Evolutionary conservation across 2,797 vertebrate genomes (phyloP).

Genomic region (Pseudochaenichthys georgianus): DNA sequence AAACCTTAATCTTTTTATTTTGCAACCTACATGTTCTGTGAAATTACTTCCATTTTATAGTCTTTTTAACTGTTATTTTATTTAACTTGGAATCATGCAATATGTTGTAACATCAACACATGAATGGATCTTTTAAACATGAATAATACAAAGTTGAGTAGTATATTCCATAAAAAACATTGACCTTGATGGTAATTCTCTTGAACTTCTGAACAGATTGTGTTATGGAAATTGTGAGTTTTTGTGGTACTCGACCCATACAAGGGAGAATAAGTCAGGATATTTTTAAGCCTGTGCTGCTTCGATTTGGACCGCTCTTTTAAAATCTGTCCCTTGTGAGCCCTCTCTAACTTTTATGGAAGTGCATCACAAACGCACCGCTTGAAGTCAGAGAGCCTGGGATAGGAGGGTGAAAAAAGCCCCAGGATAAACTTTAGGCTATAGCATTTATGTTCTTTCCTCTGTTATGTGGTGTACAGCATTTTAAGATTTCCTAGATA

Average conservation of each 20-base stretch:
- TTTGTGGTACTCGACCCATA: background rate
- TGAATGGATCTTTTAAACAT: background rate
- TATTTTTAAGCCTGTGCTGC: conserved; percentile 5
- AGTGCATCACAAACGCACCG: background rate
- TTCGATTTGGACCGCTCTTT: conserved; percentile 9
- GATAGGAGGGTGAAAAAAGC: conserved; percentile 2
- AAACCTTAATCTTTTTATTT: conserved; percentile 14
- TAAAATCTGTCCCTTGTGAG: conserved; percentile 18
- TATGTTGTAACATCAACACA: background rate
- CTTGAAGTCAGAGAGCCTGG: conserved; percentile 9
- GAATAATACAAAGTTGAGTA: background rate
- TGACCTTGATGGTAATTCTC: background rate
- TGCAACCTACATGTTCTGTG: background rate
- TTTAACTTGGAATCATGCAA: background rate
- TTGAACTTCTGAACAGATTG: background rate
- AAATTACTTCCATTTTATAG: background rate
- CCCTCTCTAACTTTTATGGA: conserved; percentile 17
- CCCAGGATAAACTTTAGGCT: conserved; percentile 26
- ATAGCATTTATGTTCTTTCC: conserved; percentile 3
- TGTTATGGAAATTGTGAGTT: background rate
- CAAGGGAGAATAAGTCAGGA: background rate
- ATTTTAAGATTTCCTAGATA: background rate
- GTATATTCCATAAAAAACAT: background rate
- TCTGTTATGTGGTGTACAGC: background rate
- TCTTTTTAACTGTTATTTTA: background rate